These are phyloP conservation scores for Acanthosepion lycidas DNA, from an alignment of 2,888 invertebrate genomes.

Conservation along the genomic window DNA sequence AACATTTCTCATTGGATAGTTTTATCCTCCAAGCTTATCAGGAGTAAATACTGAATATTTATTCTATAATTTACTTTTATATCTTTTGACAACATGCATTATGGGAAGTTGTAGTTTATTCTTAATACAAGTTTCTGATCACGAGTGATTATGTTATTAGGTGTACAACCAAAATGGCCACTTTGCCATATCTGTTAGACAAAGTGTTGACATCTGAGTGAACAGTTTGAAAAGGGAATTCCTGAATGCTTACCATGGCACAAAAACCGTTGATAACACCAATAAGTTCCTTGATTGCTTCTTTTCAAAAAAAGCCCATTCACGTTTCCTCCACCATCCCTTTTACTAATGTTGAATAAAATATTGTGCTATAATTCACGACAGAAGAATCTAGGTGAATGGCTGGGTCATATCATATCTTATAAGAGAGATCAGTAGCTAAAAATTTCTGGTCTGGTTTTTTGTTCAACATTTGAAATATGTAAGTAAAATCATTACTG, in stretches of 20 bases:
- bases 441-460: not conserved
- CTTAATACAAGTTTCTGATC: no score
- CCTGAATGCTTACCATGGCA: not conserved
- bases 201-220: not conserved
- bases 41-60: no score
- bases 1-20: no score
- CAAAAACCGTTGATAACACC: slow-evolving; percentile 2
- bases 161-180: not conserved
- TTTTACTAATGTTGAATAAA: not conserved
- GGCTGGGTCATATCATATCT: not conserved
- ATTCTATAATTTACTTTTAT: no score
- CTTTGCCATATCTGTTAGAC: not conserved
- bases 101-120: not conserved
- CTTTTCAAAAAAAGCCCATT: slow-evolving; percentile 4
- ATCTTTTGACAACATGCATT: not conserved
- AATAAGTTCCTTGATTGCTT: slow-evolving; percentile 33
- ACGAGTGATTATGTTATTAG: not conserved
- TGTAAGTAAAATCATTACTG: not conserved
- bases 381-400: not conserved
- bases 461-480: not conserved
- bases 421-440: not conserved
- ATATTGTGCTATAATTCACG: not conserved
- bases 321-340: not conserved
- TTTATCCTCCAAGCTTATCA: no score
- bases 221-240: slow-evolving; percentile 11